Evolutionary conservation across 2,113 vertebrate genomes (phyloP).

Genomic region (Nematolebias whitei): DNA sequence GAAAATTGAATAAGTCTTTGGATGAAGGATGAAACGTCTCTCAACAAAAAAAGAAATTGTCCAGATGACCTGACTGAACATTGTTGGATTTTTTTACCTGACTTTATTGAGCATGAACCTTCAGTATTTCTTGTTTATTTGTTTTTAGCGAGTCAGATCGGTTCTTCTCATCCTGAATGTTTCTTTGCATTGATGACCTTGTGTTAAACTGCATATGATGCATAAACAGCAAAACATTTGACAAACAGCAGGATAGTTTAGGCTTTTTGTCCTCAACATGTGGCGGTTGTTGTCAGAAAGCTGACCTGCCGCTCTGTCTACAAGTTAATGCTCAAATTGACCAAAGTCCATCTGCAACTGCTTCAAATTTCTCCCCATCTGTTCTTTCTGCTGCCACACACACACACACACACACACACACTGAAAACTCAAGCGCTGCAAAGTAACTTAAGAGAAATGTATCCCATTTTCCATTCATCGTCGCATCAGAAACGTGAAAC

Average conservation of each 20-base stretch:
- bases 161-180: no score
- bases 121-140: no score
- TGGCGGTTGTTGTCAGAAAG: constrained; percentile 45
- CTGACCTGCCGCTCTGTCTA: constrained; percentile 50
- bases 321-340: constrained; percentile 57
- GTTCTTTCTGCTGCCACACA: constrained; percentile 21
- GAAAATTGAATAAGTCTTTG: no score
- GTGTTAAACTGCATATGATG: no score
- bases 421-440: constrained; percentile 12
- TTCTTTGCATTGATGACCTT: no score
- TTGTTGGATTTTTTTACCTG: no score
- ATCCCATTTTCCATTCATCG: constrained; percentile 24
- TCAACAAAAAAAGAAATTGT: no score
- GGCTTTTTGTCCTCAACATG: constrained; percentile 58
- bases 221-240: no score
- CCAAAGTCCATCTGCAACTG: constrained; percentile 48
- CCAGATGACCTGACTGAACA: no score
- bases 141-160: no score
- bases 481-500: constrained; percentile 33
- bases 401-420: constrained; percentile 9
- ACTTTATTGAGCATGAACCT: no score
- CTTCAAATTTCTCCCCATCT: constrained; percentile 66
- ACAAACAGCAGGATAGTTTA: constrained; percentile 46
- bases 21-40: no score
- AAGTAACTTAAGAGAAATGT: constrained; percentile 22